Percentiles rank a stretch among this genome's conserved stretches.
phyloP scores from a whole-genome alignment of 2,113 vertebrate genomes.

The Calidris pygmaea region DNA sequence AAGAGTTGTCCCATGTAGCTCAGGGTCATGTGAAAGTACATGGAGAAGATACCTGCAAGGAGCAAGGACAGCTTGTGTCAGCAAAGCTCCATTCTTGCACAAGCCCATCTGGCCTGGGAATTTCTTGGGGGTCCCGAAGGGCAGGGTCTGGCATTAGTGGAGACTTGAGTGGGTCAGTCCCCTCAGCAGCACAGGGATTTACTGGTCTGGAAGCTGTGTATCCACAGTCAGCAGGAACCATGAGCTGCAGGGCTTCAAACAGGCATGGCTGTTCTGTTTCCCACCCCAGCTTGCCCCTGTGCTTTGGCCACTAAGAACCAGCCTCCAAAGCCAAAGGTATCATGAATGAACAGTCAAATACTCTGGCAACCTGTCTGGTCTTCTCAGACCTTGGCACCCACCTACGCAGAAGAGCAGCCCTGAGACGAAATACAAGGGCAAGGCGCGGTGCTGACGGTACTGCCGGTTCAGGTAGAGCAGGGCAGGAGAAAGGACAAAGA shows the following conservation, averaged over 20 bases:
- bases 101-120: background rate
- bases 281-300: background rate
- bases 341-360: background rate
- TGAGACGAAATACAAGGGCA: conserved; percentile 75
- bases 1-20: conserved; percentile 93
- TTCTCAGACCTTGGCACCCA: conserved; percentile 51
- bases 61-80: background rate
- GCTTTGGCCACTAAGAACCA: background rate
- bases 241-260: background rate
- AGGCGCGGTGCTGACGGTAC: conserved; percentile 79
- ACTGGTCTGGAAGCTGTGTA: background rate
- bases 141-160: background rate
- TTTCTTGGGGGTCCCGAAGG: background rate
- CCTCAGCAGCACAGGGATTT: background rate
- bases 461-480: conserved; percentile 88
- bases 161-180: background rate
- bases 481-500: conserved; percentile 85
- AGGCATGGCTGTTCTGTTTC: fast-evolving
- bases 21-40: conserved; percentile 95
- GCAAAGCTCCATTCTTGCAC: background rate
- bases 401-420: conserved; percentile 85
- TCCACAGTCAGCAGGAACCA: background rate
- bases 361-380: background rate
- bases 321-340: background rate
- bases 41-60: conserved; percentile 85